Evolutionary conservation across 2,888 invertebrate species (phyloP).

Genomic region (Pseudoips prasinana): DNA sequence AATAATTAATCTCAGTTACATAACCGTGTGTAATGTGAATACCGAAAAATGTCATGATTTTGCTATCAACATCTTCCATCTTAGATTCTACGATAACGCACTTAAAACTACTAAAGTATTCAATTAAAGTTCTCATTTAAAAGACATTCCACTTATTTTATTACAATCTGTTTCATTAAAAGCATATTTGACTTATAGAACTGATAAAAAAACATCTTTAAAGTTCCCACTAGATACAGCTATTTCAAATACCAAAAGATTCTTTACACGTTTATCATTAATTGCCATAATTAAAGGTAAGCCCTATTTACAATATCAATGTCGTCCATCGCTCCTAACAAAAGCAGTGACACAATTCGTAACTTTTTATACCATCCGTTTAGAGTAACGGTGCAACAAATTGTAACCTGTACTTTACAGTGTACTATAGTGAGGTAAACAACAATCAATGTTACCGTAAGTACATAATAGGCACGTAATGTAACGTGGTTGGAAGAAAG

Average conservation of each 20-base stretch:
- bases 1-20: too few species aligned
- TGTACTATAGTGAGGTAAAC: slow-evolving; percentile 44
- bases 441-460: slow-evolving; percentile 36
- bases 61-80: too few species aligned
- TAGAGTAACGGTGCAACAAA: slow-evolving; percentile 42
- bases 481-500: slow-evolving; percentile 19
- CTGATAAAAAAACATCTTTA: slow-evolving; percentile 17
- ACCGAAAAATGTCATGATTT: too few species aligned
- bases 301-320: not conserved
- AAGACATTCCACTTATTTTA: slow-evolving; percentile 18
- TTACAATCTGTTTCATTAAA: slow-evolving; percentile 11
- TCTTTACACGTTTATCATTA: slow-evolving; percentile 5
- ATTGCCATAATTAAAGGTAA: slow-evolving; percentile 18
- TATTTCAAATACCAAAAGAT: slow-evolving; percentile 1
- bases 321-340: slow-evolving; percentile 13
- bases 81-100: too few species aligned
- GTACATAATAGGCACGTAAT: slow-evolving; percentile 42
- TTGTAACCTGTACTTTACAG: slow-evolving; percentile 26
- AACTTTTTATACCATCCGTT: slow-evolving; percentile 48
- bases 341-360: slow-evolving; percentile 39
- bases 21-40: too few species aligned
- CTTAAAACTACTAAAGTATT: too few species aligned
- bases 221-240: not conserved
- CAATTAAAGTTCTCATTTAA: slow-evolving; percentile 3
- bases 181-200: slow-evolving; percentile 15